phyloP scores from a whole-genome alignment of 2,113 vertebrate species.

The Amphilophus citrinellus region DNA sequence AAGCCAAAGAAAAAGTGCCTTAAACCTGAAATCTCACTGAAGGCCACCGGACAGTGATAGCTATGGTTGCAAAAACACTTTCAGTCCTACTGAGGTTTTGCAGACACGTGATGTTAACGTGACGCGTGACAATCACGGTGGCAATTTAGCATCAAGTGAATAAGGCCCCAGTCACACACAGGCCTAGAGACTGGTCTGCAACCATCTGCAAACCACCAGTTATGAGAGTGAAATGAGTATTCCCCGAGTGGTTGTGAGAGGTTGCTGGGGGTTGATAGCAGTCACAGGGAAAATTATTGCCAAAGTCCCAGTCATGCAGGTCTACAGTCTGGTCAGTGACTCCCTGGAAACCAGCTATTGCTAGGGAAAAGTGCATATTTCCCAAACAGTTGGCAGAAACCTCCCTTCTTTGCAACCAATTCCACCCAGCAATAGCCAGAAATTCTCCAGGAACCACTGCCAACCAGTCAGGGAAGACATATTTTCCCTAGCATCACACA shows the following conservation, averaged over 20 bases:
- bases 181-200: neutral
- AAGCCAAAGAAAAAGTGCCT: neutral
- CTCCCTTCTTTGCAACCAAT: neutral
- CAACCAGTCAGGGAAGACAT: too few relatives aligned
- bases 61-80: too few relatives aligned
- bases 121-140: neutral
- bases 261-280: neutral
- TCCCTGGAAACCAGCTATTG: neutral
- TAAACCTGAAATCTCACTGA: neutral
- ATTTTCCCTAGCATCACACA: too few relatives aligned
- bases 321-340: neutral
- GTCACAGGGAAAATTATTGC: neutral
- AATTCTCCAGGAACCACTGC: neutral
- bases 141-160: neutral
- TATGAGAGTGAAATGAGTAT: neutral
- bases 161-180: neutral
- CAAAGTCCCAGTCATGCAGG: neutral
- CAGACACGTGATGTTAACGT: neutral
- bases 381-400: neutral
- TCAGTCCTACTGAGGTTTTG: neutral
- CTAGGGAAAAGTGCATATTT: neutral
- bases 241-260: neutral
- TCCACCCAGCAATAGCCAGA: neutral
- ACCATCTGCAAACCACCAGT: neutral
- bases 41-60: neutral